phyloP scores from a whole-genome alignment of 2,797 vertebrate genomes.

The Cyprinodon diabolis region DNA sequence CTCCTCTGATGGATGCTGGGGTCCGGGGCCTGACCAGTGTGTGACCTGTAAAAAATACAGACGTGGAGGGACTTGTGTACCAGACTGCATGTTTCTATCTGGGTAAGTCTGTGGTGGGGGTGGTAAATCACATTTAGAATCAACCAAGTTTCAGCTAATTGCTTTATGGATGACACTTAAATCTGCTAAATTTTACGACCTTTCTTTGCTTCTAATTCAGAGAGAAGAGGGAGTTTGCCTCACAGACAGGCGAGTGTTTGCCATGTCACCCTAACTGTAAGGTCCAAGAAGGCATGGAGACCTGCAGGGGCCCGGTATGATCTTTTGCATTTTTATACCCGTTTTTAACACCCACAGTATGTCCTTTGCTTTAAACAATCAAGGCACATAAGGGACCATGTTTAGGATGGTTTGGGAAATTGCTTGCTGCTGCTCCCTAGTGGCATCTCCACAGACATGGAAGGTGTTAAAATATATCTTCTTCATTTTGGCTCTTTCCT shows the following conservation, averaged over 20 bases:
- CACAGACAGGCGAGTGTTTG: slow-evolving; percentile 80
- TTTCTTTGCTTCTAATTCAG: slow-evolving; percentile 67
- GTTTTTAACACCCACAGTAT: not conserved
- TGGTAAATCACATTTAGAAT: not conserved
- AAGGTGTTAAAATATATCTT: not conserved
- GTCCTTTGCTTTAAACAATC: not conserved
- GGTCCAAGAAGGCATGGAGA: slow-evolving; percentile 80
- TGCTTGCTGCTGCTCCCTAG: slow-evolving; percentile 42
- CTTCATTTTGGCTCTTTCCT: not conserved
- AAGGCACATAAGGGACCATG: slow-evolving; percentile 3
- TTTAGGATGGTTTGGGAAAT: not conserved
- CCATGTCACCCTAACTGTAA: slow-evolving; percentile 89
- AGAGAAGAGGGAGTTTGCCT: slow-evolving; percentile 85
- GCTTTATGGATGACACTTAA: slow-evolving; percentile 10
- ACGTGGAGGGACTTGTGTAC: slow-evolving; percentile 85
- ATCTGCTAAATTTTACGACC: slow-evolving; percentile 5
- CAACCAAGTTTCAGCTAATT: slow-evolving; percentile 21
- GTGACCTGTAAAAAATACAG: slow-evolving; percentile 88
- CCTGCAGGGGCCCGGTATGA: slow-evolving; percentile 88
- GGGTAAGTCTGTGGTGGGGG: slow-evolving; percentile 77
- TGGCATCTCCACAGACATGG: not conserved
- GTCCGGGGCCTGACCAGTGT: slow-evolving; percentile 88
- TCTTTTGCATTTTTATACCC: not conserved
- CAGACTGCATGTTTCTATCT: slow-evolving; percentile 85
- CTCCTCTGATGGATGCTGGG: slow-evolving; percentile 91